These are phyloP conservation scores for Salvelinus namaycush DNA, from an alignment of 2,113 vertebrate genomes.

Conservation along the genomic window DNA sequence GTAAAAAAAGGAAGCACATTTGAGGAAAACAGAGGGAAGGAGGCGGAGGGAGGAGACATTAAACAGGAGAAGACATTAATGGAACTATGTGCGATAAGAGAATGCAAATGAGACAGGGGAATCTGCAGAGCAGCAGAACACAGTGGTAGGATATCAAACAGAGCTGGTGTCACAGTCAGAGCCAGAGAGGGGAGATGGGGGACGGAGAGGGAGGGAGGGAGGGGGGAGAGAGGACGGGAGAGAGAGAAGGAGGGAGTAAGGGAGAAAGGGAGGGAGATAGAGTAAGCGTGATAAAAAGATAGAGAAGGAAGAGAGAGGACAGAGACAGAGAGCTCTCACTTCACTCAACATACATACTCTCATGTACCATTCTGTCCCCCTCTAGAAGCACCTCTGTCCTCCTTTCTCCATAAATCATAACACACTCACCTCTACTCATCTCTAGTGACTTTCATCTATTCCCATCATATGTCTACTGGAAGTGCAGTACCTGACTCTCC, in stretches of 20 bases:
- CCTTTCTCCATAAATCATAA: slow-evolving; percentile 42
- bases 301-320: background rate
- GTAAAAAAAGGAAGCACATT: slow-evolving; percentile 51
- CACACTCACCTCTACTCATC: slow-evolving; percentile 49
- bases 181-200: background rate
- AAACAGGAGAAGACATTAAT: slow-evolving; percentile 66
- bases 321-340: slow-evolving; percentile 49
- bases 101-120: slow-evolving; percentile 74
- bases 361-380: slow-evolving; percentile 47
- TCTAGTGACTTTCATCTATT: slow-evolving; percentile 44
- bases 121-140: slow-evolving; percentile 67
- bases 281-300: background rate
- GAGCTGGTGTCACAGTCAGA: slow-evolving; percentile 53
- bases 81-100: slow-evolving; percentile 69
- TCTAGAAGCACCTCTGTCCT: slow-evolving; percentile 42
- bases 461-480: slow-evolving; percentile 42
- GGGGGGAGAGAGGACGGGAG: background rate
- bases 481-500: slow-evolving; percentile 25
- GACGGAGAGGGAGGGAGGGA: slow-evolving; percentile 16
- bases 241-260: background rate
- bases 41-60: slow-evolving; percentile 43
- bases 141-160: slow-evolving; percentile 68
- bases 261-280: background rate
- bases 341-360: slow-evolving; percentile 63
- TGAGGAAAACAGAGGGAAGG: slow-evolving; percentile 68